Base-by-base conservation (phyloP, 2,888 invertebrate genomes). In the Unio delphinus region DNA sequence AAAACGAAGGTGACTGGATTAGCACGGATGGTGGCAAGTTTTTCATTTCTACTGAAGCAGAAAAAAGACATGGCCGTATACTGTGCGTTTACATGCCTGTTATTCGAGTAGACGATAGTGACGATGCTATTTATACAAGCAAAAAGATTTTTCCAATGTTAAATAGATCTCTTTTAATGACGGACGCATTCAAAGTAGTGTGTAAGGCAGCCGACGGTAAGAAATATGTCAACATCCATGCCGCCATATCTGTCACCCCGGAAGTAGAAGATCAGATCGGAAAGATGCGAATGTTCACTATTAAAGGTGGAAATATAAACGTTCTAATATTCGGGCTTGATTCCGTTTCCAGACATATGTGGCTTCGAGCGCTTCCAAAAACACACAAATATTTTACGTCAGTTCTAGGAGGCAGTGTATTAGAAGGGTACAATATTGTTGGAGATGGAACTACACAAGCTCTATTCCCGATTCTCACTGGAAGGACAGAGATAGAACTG, bases 291-390 rank as follows among this genome's bases (percentile, higher is more conserved):
- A 17, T 23, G 30, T 6, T 17, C 11, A 23, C n/a, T 15, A n/a
- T 23, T 8, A 56, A 64, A 28, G 45, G 45, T 7, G 72, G 66
- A 60, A 65, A 68, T 64, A 84, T 93, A 61, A 95, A 95, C 87
- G 93, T 96, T 0, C 89, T 97, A 0, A 95, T 96, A 91, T 93
- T 96, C 76, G 96, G 96, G 0, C 95, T 95, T 83, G 97, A 98
- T 90, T 97, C 97, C 0, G 90, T 97, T 1, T 95, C 97, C 0
- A 92, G 94, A 64, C 94, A 95, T 90, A 94, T 95, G 23, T 89
- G 88, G 85, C 76, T 85, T 65, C 75, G 90, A 17, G 81, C 83
- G 57, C 68, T 90, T 45, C 89, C 89, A 1, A 80, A 83, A 62
- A 79, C 87, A n/a, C 79, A 87, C 68, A 71, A 80, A 8, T 89